Evolutionary conservation across 1,140 invertebrate species (phyloP).

Genomic region (Oryctes rhinoceros): DNA sequence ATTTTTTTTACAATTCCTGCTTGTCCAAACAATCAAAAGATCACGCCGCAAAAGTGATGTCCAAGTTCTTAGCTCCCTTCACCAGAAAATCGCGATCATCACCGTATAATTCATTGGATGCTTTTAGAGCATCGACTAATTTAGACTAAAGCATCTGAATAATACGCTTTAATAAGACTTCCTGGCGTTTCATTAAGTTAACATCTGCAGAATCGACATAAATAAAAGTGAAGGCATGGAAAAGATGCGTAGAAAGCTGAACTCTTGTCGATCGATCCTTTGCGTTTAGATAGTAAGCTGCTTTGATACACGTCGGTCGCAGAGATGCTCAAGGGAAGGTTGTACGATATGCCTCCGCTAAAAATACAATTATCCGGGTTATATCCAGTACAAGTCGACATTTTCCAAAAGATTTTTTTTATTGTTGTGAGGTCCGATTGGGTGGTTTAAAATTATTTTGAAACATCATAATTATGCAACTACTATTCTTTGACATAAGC

Average conservation of each 20-base stretch:
- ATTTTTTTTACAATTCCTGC: constrained; percentile 17
- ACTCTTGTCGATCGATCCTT: constrained; percentile 33
- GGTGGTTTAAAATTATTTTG: too few relatives aligned
- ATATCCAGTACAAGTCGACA: too few relatives aligned
- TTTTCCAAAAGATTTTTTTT: too few relatives aligned
- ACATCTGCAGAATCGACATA: constrained; percentile 28
- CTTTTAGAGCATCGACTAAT: constrained; percentile 28
- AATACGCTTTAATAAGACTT: constrained; percentile 17
- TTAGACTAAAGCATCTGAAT: constrained; percentile 42
- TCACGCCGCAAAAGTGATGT: constrained; percentile 21
- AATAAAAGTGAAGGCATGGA: constrained; percentile 44
- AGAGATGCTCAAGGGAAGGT: constrained; percentile 45
- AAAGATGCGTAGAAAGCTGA: constrained; percentile 45
- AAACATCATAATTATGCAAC: too few relatives aligned
- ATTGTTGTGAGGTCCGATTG: too few relatives aligned
- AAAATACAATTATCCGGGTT: too few relatives aligned
- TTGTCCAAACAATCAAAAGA: constrained; percentile 6
- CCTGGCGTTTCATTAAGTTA: neutral
- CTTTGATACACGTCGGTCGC: constrained; percentile 46
- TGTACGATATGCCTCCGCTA: constrained; percentile 41
- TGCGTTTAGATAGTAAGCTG: constrained; percentile 43
- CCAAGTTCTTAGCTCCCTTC: constrained; percentile 42
- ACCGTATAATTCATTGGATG: constrained; percentile 42
- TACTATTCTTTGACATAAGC: too few relatives aligned
- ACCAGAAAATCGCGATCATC: constrained; percentile 30